Evolutionary conservation across 2,888 invertebrate species (phyloP).

Genomic region (Oithona nana): DNA sequence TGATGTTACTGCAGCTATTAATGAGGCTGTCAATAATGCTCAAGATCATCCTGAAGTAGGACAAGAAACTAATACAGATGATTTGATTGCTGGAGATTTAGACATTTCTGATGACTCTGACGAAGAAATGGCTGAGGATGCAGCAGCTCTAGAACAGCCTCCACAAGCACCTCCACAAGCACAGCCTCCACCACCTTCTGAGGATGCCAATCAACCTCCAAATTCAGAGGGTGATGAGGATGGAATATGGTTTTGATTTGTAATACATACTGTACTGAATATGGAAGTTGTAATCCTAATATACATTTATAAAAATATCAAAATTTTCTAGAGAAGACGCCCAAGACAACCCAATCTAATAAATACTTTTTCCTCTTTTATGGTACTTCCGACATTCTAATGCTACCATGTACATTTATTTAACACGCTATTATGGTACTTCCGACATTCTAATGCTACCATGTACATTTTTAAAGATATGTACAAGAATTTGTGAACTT

Average conservation of each 20-base stretch:
- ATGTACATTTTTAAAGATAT: no score
- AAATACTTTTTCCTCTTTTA: no score
- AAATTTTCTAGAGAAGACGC: no score
- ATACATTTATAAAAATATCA: no score
- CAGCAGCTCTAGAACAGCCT: background rate
- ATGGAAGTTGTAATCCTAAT: no score
- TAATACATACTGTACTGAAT: no score
- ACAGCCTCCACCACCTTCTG: background rate
- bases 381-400: no score
- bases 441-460: no score
- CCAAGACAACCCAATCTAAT: no score
- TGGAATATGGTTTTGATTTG: background rate
- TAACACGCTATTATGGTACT: no score
- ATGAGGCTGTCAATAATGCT: slow-evolving; percentile 45
- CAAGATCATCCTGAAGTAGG: background rate
- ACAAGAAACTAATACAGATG: background rate
- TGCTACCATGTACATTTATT: no score
- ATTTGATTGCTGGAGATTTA: slow-evolving; percentile 4
- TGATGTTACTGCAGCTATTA: slow-evolving; percentile 53
- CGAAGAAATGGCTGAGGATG: background rate
- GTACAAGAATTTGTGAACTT: no score
- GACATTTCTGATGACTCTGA: slow-evolving; percentile 11
- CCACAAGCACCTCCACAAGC: background rate
- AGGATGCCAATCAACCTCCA: background rate
- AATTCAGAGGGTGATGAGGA: background rate